A percentile compares a stretch with the other conserved stretches of the same genome.
phyloP scores from a whole-genome alignment of 2,113 vertebrate species.

The Thoracochromis brauschi region DNA sequence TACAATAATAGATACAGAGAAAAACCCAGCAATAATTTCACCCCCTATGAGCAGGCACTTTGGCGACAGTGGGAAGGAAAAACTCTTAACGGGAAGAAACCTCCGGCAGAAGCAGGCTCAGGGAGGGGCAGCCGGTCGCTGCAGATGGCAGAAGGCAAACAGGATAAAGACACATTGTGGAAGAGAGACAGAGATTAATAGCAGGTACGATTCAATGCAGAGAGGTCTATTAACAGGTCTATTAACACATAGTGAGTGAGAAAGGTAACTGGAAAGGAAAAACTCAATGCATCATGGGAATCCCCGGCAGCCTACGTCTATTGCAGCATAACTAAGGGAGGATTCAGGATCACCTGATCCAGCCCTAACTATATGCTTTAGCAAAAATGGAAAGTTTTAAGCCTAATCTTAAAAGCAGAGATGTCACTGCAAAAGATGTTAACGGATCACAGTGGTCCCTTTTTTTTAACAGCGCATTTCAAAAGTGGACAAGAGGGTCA shows the following conservation, averaged over 20 bases:
- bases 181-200: not conserved
- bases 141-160: not conserved
- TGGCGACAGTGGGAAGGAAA: not conserved
- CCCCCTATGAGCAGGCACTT: not conserved
- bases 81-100: not conserved
- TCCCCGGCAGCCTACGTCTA: not conserved
- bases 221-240: too few species aligned
- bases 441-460: not conserved
- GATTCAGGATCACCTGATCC: not conserved
- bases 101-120: not conserved
- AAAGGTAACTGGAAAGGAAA: not conserved
- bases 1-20: not conserved
- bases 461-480: too few species aligned
- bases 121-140: not conserved
- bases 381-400: not conserved
- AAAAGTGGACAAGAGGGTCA: too few species aligned
- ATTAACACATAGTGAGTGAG: not conserved
- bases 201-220: not conserved
- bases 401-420: not conserved
- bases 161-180: not conserved
- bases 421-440: not conserved
- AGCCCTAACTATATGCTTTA: not conserved
- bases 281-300: not conserved
- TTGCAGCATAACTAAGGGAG: not conserved
- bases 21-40: not conserved